Percentiles rank a stretch among this genome's conserved stretches.
These are phyloP conservation scores for Sarcophaga carnaria DNA, from an alignment of 2,888 invertebrate genomes.

Conservation along the genomic window DNA sequence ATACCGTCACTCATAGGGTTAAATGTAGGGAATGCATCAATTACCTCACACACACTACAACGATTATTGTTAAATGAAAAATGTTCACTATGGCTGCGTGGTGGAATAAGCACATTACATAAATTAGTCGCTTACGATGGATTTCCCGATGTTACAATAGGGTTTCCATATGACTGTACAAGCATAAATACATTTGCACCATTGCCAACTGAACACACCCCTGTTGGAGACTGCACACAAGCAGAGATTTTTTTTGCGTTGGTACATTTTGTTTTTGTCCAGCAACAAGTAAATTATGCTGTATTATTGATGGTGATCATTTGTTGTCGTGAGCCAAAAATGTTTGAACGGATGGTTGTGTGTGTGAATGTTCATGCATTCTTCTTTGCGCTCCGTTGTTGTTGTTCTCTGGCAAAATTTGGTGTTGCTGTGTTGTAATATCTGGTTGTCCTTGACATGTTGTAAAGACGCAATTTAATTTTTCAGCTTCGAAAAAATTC, in stretches of 20 bases:
- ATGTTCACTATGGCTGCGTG: not conserved
- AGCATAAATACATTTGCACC: not conserved
- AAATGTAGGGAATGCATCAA: conserved; percentile 40
- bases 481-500: not conserved
- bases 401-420: not conserved
- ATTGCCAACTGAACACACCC: not conserved
- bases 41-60: conserved; percentile 47
- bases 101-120: not conserved
- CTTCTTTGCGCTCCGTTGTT: not conserved
- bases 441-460: not conserved
- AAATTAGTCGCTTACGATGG: not conserved
- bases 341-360: not conserved
- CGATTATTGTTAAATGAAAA: conserved; percentile 3
- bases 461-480: not conserved
- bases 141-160: not conserved
- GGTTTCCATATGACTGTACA: not conserved
- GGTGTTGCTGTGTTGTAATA: not conserved
- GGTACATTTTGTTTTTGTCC: no score
- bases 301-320: not conserved
- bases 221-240: no score
- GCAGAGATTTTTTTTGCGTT: no score
- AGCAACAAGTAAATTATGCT: no score
- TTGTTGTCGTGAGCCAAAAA: not conserved
- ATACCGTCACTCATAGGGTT: conserved; percentile 23
- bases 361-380: not conserved